A percentile compares a stretch with the other conserved stretches of the same genome.
These are phyloP conservation scores for Nephotettix cincticeps DNA, from an alignment of 1,140 invertebrate species.

Conservation along the genomic window DNA sequence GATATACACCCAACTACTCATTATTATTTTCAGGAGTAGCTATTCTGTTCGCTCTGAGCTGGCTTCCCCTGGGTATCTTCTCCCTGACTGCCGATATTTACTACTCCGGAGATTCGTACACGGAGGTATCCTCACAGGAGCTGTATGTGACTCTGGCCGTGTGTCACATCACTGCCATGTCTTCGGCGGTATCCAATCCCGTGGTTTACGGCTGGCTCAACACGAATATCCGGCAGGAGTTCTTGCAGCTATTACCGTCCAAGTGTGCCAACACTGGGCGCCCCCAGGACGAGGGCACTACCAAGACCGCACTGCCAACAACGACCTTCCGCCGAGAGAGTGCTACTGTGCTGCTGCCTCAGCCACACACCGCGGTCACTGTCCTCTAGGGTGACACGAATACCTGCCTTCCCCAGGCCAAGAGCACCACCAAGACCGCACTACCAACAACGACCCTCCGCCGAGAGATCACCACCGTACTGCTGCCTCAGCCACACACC, in stretches of 20 bases:
- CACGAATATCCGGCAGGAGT: slow-evolving; percentile 50
- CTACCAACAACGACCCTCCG: neutral
- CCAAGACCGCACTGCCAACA: neutral
- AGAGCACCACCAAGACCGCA: neutral
- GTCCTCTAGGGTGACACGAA: neutral
- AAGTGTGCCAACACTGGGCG: slow-evolving; percentile 6
- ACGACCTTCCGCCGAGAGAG: neutral
- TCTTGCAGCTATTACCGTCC: slow-evolving; percentile 44
- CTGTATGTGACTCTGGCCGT: slow-evolving; percentile 49
- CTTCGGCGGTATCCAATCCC: slow-evolving; percentile 54
- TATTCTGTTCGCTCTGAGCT: slow-evolving; percentile 52
- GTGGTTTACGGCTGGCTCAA: slow-evolving; percentile 57
- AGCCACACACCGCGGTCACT: neutral
- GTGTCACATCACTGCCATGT: slow-evolving; percentile 57
- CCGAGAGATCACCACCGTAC: slow-evolving; percentile 41
- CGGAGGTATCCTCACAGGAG: slow-evolving; percentile 37
- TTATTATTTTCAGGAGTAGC: slow-evolving; percentile 41
- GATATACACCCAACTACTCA: no score
- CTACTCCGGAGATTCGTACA: slow-evolving; percentile 30
- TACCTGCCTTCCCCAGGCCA: no score
- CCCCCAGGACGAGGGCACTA: neutral
- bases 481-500: slow-evolving; percentile 54
- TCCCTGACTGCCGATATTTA: slow-evolving; percentile 50
- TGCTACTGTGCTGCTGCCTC: neutral
- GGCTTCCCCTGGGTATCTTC: slow-evolving; percentile 54